phyloP scores from a whole-genome alignment of 2,888 invertebrate species.

The Halocaridina rubra region DNA sequence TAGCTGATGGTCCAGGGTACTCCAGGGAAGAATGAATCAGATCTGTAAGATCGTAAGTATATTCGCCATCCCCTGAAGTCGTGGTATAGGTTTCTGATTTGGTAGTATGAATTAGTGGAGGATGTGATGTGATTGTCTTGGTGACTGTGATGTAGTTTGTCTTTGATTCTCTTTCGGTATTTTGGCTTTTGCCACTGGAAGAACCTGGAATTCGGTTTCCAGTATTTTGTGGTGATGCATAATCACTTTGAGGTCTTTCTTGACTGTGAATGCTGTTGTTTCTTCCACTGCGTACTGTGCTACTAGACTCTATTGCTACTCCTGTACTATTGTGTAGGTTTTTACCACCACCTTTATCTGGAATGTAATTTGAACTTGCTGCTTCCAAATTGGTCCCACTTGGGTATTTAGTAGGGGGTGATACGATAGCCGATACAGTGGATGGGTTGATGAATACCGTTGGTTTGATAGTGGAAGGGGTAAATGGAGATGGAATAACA shows the following conservation, averaged over 20 bases:
- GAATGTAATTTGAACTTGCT: not conserved
- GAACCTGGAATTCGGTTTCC: not conserved
- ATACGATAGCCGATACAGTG: not conserved
- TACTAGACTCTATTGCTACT: not conserved
- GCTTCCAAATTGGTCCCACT: not conserved
- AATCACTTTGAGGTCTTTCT: constrained; percentile 7
- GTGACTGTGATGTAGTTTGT: constrained; percentile 28
- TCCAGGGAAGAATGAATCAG: constrained; percentile 52
- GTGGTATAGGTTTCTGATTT: not conserved
- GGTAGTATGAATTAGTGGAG: not conserved
- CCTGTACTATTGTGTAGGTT: not conserved
- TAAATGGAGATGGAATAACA: not conserved
- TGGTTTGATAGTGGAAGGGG: not conserved
- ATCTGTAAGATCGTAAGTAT: constrained; percentile 38
- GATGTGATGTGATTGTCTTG: constrained; percentile 17
- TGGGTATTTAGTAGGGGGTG: not conserved
- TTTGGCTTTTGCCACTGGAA: not conserved
- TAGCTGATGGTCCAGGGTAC: constrained; percentile 49
- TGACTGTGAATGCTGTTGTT: not conserved
- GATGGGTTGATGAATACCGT: not conserved
- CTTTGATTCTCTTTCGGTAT: not conserved
- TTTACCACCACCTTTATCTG: constrained; percentile 16
- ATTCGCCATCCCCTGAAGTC: not conserved
- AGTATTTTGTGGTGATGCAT: not conserved
- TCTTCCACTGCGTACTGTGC: not conserved